Conservation (phyloP, 2,797 vertebrate species). For the Acanthornis magna region DNA sequence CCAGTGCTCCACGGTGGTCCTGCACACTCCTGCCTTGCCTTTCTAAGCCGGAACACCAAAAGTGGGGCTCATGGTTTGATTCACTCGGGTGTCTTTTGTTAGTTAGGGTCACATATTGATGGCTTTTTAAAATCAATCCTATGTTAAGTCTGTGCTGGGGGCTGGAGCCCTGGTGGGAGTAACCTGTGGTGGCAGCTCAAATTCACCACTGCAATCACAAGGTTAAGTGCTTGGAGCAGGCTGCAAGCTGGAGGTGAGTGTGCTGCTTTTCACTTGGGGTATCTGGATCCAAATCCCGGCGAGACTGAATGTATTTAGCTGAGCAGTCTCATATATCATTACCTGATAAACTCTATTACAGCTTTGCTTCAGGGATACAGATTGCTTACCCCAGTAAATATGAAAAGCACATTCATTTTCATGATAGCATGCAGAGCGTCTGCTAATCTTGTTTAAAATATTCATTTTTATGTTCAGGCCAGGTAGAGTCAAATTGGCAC, state of each 20-base stretch:
- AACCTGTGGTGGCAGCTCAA: neutral
- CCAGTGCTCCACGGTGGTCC: neutral
- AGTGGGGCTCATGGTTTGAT: neutral
- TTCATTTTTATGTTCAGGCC: neutral
- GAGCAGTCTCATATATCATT: neutral
- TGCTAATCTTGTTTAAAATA: neutral
- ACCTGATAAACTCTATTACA: neutral
- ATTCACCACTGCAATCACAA: neutral
- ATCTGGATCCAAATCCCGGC: neutral
- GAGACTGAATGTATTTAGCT: neutral
- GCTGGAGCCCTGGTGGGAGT: neutral
- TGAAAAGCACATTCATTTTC: neutral
- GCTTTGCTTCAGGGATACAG: neutral
- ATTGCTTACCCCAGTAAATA: neutral
- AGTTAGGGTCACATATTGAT: neutral
- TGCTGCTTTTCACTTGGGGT: neutral
- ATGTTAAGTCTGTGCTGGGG: rapidly evolving
- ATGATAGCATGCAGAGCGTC: neutral
- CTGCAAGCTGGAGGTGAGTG: neutral
- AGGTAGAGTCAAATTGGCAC: neutral
- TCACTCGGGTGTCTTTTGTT: neutral
- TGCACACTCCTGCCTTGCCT: neutral
- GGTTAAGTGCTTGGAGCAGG: neutral
- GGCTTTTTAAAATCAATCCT: neutral
- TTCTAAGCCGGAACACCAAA: neutral